Evolutionary conservation across 2,888 invertebrate genomes (phyloP).

Genomic region (Gibbula magus): DNA sequence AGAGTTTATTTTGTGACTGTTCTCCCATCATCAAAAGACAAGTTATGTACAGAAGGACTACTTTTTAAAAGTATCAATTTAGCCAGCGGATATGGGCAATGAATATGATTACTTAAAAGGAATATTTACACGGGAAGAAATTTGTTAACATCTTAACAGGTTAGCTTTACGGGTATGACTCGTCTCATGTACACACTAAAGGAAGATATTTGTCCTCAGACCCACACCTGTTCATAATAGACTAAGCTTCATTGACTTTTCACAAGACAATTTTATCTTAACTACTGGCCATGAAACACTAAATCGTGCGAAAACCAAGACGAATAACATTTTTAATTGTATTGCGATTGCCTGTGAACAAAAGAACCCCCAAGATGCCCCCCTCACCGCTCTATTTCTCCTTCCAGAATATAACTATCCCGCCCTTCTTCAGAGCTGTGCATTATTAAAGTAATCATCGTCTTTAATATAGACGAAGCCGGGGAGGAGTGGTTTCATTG

Average conservation of each 20-base stretch:
- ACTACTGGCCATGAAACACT: not conserved
- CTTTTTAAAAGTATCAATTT: not conserved
- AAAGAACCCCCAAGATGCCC: not conserved
- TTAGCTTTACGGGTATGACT: not conserved
- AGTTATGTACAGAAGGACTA: not conserved
- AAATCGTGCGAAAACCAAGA: not conserved
- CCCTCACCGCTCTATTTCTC: not conserved
- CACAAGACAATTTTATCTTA: not conserved
- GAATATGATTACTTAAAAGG: slow-evolving; percentile 8
- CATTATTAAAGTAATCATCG: not conserved
- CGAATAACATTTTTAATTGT: not conserved
- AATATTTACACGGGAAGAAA: not conserved
- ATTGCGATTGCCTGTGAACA: not conserved
- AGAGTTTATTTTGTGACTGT: not conserved
- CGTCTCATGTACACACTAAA: not conserved
- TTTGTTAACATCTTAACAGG: not conserved
- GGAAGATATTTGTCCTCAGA: not conserved
- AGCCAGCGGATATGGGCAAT: not conserved
- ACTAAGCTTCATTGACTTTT: not conserved
- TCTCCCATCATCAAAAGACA: not conserved
- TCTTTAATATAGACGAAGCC: not conserved
- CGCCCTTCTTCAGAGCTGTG: not conserved
- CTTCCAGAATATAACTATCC: not conserved
- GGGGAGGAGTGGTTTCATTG: not conserved
- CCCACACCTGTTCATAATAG: not conserved